Base-by-base conservation (phyloP, 2,797 vertebrate genomes). In the Onychomys torridus region DNA sequence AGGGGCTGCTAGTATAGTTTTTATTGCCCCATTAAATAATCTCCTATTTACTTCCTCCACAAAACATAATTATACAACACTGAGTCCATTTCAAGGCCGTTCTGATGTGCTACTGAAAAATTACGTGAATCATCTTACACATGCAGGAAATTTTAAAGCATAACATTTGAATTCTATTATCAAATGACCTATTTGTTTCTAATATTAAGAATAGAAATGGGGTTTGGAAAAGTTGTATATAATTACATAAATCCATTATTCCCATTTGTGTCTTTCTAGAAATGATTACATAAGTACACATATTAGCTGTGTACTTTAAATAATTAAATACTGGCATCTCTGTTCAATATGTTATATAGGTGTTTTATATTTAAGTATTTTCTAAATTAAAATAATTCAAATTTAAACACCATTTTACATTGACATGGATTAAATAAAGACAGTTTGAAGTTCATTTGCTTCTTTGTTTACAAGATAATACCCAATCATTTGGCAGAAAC, bases 21-120 rank as follows among this genome's bases (percentile, higher is more conserved):
- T 97, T 96, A 97, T 96, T 97, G 88, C 92, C 95, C 83, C 91
- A 95, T 97, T 97, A 97, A 97, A 95, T 97, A 97, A 97, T 76
- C 94, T 96, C 92, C 95, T 96, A 96, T 94, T 98, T 97, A 96
- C 95, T 97, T 97, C 96, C 92, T 86, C 76, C 69, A 93, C 91
- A 97, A 98, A 98, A 94, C 63, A 93, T 3, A 97, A 94, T 94
- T 95, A 92, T 49, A 86, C 71, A 95, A 82, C 73, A 89, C 49
- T 71, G 96, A 91, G 98, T 49, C 37, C 77, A 73, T 63, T 97
- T 93, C 77, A 91, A 97, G 77, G 90, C 49, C 89, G 89, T 94
- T 89, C 27, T 90, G 92, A 95, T 32, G 27, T 37, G 65, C 76
- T 89, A 57, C 46, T 97, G 49, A 78, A 83, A 97, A 97, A 85